Evolutionary conservation across 2,113 vertebrate genomes (phyloP).

Genomic region (Triplophysa tibetana): DNA sequence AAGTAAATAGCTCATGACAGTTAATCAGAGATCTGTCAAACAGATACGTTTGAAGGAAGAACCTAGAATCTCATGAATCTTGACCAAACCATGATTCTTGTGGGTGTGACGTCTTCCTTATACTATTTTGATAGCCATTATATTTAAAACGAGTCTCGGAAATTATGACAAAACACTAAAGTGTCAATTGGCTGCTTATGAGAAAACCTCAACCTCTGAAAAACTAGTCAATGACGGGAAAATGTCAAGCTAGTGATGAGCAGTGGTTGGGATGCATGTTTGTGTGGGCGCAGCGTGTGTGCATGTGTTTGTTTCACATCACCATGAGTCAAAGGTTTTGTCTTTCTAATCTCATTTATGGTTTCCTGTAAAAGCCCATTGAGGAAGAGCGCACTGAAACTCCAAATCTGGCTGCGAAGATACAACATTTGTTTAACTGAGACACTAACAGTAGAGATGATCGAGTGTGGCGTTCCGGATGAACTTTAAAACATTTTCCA

Average conservation of each 20-base stretch:
- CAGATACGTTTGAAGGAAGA: background rate
- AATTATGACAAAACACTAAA: background rate
- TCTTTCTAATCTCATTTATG: slow-evolving; percentile 5
- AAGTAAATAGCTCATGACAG: background rate
- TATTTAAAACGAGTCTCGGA: background rate
- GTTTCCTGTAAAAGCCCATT: slow-evolving; percentile 20
- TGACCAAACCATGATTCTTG: background rate
- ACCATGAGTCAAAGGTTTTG: slow-evolving; percentile 17
- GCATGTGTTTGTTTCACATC: slow-evolving; percentile 7
- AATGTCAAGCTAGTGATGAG: background rate
- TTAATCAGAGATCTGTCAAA: background rate
- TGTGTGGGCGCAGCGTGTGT: slow-evolving; percentile 8
- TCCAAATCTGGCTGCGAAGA: slow-evolving; percentile 4
- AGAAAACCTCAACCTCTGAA: background rate
- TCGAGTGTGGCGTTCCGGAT: slow-evolving; percentile 2
- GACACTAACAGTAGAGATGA: slow-evolving; percentile 27
- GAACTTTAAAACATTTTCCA: slow-evolving; percentile 21
- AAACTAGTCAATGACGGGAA: background rate
- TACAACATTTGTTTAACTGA: slow-evolving; percentile 7
- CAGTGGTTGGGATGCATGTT: background rate
- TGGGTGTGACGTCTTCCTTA: background rate
- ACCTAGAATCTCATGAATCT: background rate
- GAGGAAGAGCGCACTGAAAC: background rate
- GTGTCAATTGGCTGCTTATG: background rate
- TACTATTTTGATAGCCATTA: background rate